phyloP scores from a whole-genome alignment of 1,140 invertebrate genomes.

The Drosophila sturtevanti region DNA sequence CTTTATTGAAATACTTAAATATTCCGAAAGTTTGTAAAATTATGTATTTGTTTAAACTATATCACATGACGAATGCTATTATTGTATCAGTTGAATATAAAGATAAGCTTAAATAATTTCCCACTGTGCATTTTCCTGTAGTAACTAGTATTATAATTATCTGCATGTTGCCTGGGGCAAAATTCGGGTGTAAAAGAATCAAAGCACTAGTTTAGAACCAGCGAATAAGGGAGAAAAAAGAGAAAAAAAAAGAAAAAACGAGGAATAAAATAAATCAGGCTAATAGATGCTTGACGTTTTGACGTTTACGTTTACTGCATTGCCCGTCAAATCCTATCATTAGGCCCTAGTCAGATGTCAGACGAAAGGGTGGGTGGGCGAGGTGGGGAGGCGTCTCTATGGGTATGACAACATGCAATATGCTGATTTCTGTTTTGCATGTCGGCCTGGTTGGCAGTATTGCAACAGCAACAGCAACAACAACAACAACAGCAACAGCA shows the following conservation, averaged over 20 bases:
- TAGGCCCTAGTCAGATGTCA: slow-evolving; percentile 37
- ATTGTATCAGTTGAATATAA: too few species aligned
- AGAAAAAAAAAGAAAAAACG: too few species aligned
- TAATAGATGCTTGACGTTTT: slow-evolving; percentile 80
- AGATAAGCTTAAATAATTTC: background rate
- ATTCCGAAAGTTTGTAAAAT: too few species aligned
- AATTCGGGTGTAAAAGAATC: slow-evolving; percentile 28
- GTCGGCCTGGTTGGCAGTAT: slow-evolving; percentile 41
- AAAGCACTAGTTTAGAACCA: background rate
- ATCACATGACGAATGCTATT: too few species aligned
- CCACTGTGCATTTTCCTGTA: slow-evolving; percentile 10
- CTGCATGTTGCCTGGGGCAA: slow-evolving; percentile 28
- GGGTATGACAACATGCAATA: slow-evolving; percentile 72
- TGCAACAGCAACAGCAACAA: slow-evolving; percentile 65
- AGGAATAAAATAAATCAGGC: slow-evolving; percentile 50
- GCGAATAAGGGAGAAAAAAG: slow-evolving; percentile 22
- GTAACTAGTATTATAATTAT: slow-evolving; percentile 43
- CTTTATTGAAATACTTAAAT: too few species aligned
- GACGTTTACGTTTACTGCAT: slow-evolving; percentile 75
- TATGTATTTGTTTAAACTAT: too few species aligned
- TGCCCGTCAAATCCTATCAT: slow-evolving; percentile 62
- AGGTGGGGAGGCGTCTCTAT: slow-evolving; percentile 5
- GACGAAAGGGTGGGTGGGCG: background rate
- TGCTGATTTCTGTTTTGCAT: slow-evolving; percentile 79
- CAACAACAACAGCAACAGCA: slow-evolving; percentile 65